These are phyloP conservation scores for Kradibia gibbosae DNA, from an alignment of 1,140 invertebrate genomes.

Conservation along the genomic window DNA sequence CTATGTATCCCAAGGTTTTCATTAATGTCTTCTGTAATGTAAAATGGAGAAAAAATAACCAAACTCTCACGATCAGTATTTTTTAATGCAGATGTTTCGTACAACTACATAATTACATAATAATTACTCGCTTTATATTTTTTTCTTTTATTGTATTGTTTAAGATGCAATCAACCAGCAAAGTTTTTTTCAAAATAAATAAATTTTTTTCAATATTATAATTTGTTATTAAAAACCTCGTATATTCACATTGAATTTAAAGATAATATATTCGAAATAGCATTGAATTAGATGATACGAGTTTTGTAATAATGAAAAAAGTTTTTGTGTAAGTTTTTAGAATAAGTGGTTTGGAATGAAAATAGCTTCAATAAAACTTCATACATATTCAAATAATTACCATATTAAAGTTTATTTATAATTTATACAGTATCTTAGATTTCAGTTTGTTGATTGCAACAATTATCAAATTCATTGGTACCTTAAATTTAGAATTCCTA, in stretches of 20 bases:
- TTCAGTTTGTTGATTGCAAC: too few species aligned
- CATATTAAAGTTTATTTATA: too few species aligned
- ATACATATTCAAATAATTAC: too few species aligned
- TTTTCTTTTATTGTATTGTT: background rate
- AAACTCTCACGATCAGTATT: slow-evolving; percentile 3
- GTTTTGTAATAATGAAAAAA: too few species aligned
- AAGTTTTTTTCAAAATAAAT: slow-evolving; percentile 37
- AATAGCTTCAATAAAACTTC: too few species aligned
- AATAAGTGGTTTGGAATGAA: too few species aligned
- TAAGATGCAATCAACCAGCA: background rate
- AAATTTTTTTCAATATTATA: slow-evolving; percentile 19
- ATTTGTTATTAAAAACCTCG: background rate
- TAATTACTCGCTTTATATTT: background rate
- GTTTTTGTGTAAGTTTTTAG: too few species aligned
- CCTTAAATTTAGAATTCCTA: too few species aligned
- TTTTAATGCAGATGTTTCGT: background rate
- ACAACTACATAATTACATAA: background rate
- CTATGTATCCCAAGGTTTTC: background rate
- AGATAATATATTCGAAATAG: background rate
- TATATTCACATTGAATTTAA: background rate
- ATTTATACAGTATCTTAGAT: too few species aligned
- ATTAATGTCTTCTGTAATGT: slow-evolving; percentile 4
- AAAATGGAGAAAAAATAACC: background rate
- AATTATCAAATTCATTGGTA: too few species aligned
- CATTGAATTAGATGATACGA: too few species aligned